Conservation (phyloP, 2,888 invertebrate genomes). For the Amiota mariae region DNA sequence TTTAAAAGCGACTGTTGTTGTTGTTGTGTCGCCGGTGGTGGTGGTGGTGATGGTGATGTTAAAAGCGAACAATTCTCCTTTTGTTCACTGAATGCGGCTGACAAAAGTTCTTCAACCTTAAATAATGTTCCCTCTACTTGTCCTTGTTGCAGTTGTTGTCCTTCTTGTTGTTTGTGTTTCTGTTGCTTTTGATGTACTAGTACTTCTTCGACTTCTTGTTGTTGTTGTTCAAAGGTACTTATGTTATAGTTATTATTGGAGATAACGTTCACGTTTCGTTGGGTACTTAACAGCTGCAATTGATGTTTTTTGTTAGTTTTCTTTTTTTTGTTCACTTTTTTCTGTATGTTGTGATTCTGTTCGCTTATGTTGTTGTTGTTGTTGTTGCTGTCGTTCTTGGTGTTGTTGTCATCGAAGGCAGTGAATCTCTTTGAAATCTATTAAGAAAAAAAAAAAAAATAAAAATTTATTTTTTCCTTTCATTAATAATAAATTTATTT, state of each 20-base stretch:
- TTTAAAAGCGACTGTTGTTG: not conserved
- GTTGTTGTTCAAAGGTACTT: no score
- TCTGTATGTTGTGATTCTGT: not conserved
- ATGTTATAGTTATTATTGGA: no score
- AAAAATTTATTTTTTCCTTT: slow-evolving; percentile 10
- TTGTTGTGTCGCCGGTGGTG: no score
- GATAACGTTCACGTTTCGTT: no score
- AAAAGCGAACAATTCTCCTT: no score
- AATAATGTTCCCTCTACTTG: no score
- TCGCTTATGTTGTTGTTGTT: slow-evolving; percentile 26
- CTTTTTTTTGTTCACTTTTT: no score
- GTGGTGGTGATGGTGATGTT: not conserved
- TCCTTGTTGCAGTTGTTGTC: not conserved
- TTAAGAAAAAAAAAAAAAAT: slow-evolving; percentile 15
- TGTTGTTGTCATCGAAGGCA: slow-evolving; percentile 47
- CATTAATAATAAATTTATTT: not conserved
- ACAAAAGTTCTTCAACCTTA: not conserved
- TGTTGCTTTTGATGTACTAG: no score
- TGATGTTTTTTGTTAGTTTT: no score
- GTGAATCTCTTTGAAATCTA: slow-evolving; percentile 51
- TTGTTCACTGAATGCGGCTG: not conserved
- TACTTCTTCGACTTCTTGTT: no score
- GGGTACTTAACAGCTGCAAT: no score
- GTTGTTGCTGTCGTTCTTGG: slow-evolving; percentile 10
- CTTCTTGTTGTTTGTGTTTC: not conserved